Percentiles rank a stretch among this genome's conserved stretches.
These are phyloP conservation scores for Serranus cabrilla DNA, from an alignment of 2,797 vertebrate genomes.

Conservation along the genomic window DNA sequence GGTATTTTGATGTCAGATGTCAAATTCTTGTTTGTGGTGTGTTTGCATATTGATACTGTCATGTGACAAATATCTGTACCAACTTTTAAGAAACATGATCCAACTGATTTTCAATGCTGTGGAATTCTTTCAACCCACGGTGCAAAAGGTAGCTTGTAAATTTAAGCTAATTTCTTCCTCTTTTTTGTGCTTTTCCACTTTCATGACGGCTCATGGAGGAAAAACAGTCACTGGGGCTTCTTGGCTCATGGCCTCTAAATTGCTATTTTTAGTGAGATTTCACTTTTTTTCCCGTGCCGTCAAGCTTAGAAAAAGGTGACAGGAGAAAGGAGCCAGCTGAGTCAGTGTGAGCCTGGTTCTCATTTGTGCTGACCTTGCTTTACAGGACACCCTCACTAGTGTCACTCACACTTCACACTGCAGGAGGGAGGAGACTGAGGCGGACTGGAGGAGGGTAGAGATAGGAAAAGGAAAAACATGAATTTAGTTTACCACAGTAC, in stretches of 20 bases:
- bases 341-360: constrained; percentile 75
- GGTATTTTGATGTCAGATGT: constrained; percentile 1
- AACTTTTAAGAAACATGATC: background rate
- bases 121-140: background rate
- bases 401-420: constrained; percentile 62
- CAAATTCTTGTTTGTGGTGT: constrained; percentile 14
- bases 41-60: background rate
- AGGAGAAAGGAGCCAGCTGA: constrained; percentile 78
- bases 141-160: constrained; percentile 14
- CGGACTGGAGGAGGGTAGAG: constrained; percentile 2
- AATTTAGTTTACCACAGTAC: background rate
- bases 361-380: constrained; percentile 77
- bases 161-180: constrained; percentile 1
- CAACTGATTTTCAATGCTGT: constrained; percentile 1
- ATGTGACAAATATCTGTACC: no score
- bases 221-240: constrained; percentile 56
- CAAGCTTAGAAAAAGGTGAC: constrained; percentile 69
- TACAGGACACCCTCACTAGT: constrained; percentile 62
- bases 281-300: constrained; percentile 52
- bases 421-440: constrained; percentile 19
- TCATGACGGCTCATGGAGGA: constrained; percentile 54
- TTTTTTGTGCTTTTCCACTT: constrained; percentile 34
- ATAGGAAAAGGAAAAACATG: constrained; percentile 9
- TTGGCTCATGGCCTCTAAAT: constrained; percentile 63
- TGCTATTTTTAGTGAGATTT: constrained; percentile 78